Conservation (phyloP, 2,888 invertebrate species). For the Odontomyia ornata region DNA sequence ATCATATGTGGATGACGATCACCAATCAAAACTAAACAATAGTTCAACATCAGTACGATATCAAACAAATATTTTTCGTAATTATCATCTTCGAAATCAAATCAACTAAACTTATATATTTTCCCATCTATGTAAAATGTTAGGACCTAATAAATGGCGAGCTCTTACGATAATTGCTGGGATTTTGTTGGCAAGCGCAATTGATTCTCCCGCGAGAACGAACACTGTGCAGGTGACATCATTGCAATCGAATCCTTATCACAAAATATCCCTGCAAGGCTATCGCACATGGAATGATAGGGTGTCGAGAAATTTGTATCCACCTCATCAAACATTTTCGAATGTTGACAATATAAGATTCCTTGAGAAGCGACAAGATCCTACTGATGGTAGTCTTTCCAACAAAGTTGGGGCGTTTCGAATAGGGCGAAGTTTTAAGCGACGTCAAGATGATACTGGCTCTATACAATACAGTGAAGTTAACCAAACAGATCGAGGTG, state of each 20-base stretch:
- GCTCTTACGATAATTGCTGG: slow-evolving; percentile 58
- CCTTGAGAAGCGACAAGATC: slow-evolving; percentile 57
- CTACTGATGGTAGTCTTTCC: slow-evolving; percentile 58
- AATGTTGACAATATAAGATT: slow-evolving; percentile 61
- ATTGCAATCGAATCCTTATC: slow-evolving; percentile 4
- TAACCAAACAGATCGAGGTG: slow-evolving; percentile 34
- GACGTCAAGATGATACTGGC: slow-evolving; percentile 47
- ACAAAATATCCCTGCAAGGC: neutral
- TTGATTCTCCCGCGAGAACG: slow-evolving; percentile 54
- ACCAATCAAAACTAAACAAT: neutral
- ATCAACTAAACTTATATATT: neutral
- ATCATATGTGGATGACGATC: slow-evolving; percentile 1
- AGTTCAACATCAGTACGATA: neutral
- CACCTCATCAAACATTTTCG: slow-evolving; percentile 61
- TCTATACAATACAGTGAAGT: slow-evolving; percentile 36
- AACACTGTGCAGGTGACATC: slow-evolving; percentile 31
- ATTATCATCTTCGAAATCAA: neutral
- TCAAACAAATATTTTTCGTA: no score
- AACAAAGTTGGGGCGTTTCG: slow-evolving; percentile 62
- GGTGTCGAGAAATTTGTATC: slow-evolving; percentile 61
- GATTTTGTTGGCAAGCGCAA: slow-evolving; percentile 56
- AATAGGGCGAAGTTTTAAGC: slow-evolving; percentile 50
- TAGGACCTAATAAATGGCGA: slow-evolving; percentile 61
- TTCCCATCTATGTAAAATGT: slow-evolving; percentile 61
- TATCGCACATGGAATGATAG: slow-evolving; percentile 49